phyloP scores from a whole-genome alignment of 2,888 invertebrate species.

The Nycteola revayana region DNA sequence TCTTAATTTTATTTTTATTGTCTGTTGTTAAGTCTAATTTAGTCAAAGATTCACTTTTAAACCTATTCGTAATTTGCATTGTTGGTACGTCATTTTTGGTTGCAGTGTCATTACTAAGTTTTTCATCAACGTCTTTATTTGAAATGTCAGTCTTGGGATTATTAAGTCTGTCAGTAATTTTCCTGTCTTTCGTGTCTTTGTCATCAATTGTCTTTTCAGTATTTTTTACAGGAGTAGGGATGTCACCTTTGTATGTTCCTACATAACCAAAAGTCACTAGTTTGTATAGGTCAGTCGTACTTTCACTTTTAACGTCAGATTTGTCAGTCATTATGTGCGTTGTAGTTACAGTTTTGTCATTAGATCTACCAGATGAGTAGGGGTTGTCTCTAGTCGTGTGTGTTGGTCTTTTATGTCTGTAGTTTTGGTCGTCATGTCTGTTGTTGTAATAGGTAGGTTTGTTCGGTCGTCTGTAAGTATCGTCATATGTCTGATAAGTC shows the following conservation, averaged over 20 bases:
- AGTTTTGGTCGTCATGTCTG: conserved; percentile 50
- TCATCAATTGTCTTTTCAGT: conserved; percentile 17
- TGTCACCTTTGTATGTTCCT: conserved; percentile 66
- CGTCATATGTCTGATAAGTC: conserved; percentile 73
- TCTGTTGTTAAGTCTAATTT: too few species aligned
- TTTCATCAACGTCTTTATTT: too few species aligned
- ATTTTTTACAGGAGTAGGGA: conserved; percentile 27
- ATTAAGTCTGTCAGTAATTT: conserved; percentile 3
- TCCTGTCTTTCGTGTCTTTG: conserved; percentile 1
- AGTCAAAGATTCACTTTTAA: too few species aligned
- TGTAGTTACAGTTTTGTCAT: conserved; percentile 45
- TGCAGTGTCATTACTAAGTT: too few species aligned
- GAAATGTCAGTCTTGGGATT: too few species aligned
- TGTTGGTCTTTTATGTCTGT: conserved; percentile 52
- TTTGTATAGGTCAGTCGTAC: conserved; percentile 66
- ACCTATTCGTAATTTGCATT: neutral
- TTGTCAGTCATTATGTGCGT: conserved; percentile 23
- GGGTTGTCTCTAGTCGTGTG: conserved; percentile 43
- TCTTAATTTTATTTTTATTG: too few species aligned
- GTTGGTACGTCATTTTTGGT: neutral
- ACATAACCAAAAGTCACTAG: conserved; percentile 76
- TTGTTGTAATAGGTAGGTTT: conserved; percentile 64
- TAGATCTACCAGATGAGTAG: conserved; percentile 67
- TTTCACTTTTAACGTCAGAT: conserved; percentile 30
- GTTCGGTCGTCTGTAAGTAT: conserved; percentile 69